These are phyloP conservation scores for Mustela nigripes DNA, from an alignment of 2,113 vertebrate species.

Conservation along the genomic window DNA sequence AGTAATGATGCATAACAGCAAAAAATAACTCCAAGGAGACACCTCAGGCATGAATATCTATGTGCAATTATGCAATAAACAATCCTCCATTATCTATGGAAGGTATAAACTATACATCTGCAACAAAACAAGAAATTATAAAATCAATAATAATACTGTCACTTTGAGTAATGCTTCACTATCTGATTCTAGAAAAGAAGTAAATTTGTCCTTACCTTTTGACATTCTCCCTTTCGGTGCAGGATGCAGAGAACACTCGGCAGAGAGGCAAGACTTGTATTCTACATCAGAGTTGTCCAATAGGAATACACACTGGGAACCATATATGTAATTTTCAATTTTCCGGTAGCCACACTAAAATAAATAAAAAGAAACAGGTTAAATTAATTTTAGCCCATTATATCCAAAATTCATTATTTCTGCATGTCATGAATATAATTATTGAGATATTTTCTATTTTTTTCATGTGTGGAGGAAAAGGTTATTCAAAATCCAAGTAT, in stretches of 20 bases:
- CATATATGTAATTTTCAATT: neutral
- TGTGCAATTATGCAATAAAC: neutral
- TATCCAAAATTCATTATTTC: neutral
- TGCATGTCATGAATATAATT: neutral
- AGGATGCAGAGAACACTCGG: neutral
- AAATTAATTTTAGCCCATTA: neutral
- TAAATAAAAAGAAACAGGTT: neutral
- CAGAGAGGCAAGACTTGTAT: neutral
- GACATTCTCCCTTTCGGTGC: neutral
- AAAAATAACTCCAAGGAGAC: constrained; percentile 9
- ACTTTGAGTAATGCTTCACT: neutral
- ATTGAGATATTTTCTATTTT: neutral
- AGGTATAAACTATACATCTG: neutral
- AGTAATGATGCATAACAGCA: neutral
- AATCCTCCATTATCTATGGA: neutral
- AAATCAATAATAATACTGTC: neutral
- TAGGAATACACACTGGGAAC: neutral
- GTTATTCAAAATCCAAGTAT: neutral
- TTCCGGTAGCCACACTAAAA: neutral
- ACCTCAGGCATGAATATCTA: neutral
- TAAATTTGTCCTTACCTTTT: neutral
- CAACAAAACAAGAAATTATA: neutral
- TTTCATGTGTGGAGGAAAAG: neutral
- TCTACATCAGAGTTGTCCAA: neutral
- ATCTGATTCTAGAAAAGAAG: neutral